Base-by-base conservation (phyloP, 2,888 invertebrate species). In the Strigamia maritima region DNA sequence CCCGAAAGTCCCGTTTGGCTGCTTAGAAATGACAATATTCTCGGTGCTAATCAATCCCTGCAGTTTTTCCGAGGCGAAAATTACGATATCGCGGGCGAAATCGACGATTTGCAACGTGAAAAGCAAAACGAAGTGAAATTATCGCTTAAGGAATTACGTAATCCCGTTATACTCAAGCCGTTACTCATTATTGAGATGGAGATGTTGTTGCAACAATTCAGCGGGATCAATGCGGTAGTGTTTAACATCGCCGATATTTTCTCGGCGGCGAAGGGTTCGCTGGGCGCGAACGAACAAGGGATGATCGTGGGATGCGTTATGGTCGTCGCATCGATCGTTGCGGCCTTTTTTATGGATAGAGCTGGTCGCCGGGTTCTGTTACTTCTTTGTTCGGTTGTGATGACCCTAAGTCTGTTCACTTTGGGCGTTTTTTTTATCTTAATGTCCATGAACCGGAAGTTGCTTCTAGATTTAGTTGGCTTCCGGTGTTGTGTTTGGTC, bases 121-220 rank as follows among this genome's bases (percentile, higher is more conserved):
- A 92, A 93, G 85, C 2, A 10, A 10, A 26, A 24, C 74, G 81
- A 81, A 76, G 78, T 60, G 12, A 78, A 80, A 6, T 65, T 77
- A 1, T 90, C 84, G 74, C 79, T 85, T 0, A 84, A 89, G 78
- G 93, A 94, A 83, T 87, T 96, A 16, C 89, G 93, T 82, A 88
- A 88, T 65, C 89, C 88, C 49, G 90, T 90, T 82, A 91, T 95
- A 84, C 85, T 92, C 77, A 92, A 92, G 83, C 94, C 97, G 0
- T 86, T 97, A 60, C 85, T 91, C 1, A 93, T 97, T 81, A 92
- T 94, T 0, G 87, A 97, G 35, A 93, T 94, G 0, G 89, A 98
- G 78, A 97, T 97, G 97, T 90, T 95, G 83, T 96, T 97, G 88
- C 98, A 98, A 88, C 98, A 98, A 86, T 87, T 96, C 8, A 91